Base-by-base conservation (phyloP, 2,888 invertebrate genomes). In the Ormyrus rosae region DNA sequence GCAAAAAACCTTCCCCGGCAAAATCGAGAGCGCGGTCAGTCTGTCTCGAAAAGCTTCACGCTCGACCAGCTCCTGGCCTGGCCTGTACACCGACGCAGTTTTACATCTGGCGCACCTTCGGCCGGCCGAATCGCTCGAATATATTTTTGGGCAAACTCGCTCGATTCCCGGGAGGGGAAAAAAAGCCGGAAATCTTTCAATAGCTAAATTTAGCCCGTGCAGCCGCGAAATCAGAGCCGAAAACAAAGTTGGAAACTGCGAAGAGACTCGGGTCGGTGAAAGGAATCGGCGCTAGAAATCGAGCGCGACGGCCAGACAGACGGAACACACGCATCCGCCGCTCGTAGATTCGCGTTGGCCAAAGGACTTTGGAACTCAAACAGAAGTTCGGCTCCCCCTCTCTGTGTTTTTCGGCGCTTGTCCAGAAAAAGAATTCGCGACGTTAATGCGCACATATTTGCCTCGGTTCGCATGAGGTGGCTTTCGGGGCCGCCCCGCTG, bases 381-480 rank as follows among this genome's bases (percentile, higher is more conserved):
- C 19, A 60, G 48, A 70, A 70, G 5, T 48, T n/a, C 5, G 7
- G 56, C 2, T 56, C 13, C n/a, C 46, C 56, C 13, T 19, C 10
- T 10, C 50, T 65, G 48, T 48, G 10, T 73, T 64, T 65, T 58
- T 8, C 53, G 51, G n/a, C 51, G 46, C 68, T 46, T 68, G 53
- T 56, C 46, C 53, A 34, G 56, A 73, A 63, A 79, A 64, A 68
- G 56, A 34, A 69, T 68, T 73, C 34, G 19, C 50, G 10, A 55
- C 73, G 61, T 63, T 77, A 69, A 75, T 77, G 81, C 68, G 73
- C 68, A 81, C 81, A 77, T 81, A 81, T 81, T 81, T 72, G 45
- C 72, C 6, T 69, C 67, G 34, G 50, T 51, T 34, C 34, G 77
- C 73, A 34, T 2, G 34, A 50, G 19, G n/a, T 61, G 55, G 55